Conservation (phyloP, 2,888 invertebrate genomes). For the Nowickia ferox region DNA sequence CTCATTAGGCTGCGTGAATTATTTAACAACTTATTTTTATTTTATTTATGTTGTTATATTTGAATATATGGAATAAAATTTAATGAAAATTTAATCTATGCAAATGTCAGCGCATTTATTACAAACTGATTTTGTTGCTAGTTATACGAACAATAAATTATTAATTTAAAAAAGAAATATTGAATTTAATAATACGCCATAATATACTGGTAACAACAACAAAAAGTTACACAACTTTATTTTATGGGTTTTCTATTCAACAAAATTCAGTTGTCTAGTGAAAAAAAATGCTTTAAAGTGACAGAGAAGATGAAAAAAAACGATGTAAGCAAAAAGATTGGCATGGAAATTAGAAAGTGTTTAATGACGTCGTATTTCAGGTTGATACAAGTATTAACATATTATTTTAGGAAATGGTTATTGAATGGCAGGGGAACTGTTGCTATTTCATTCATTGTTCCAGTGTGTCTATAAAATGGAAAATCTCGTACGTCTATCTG, state of each 20-base stretch:
- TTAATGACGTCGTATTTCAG: constrained; percentile 25
- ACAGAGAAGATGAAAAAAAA: not conserved
- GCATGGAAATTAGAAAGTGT: constrained; percentile 70
- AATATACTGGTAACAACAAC: not conserved
- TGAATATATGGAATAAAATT: constrained; percentile 36
- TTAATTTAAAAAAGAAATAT: not conserved
- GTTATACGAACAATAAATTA: constrained; percentile 5
- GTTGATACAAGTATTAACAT: not conserved
- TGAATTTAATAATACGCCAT: not conserved
- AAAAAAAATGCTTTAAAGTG: not conserved
- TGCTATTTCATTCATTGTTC: not conserved
- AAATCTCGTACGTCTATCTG: constrained; percentile 2
- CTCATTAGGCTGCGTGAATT: too few species aligned
- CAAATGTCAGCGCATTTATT: constrained; percentile 17
- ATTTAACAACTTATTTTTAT: not conserved
- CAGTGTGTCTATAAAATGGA: constrained; percentile 7
- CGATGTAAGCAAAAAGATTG: constrained; percentile 28
- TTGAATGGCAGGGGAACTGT: not conserved
- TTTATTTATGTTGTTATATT: constrained; percentile 13
- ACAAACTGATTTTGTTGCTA: not conserved
- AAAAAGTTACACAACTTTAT: constrained; percentile 42
- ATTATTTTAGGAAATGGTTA: constrained; percentile 54
- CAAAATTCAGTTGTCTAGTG: not conserved
- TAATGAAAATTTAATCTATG: constrained; percentile 47
- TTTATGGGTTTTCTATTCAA: not conserved